Conservation (phyloP, 2,888 invertebrate genomes). For the Drepana falcataria region DNA sequence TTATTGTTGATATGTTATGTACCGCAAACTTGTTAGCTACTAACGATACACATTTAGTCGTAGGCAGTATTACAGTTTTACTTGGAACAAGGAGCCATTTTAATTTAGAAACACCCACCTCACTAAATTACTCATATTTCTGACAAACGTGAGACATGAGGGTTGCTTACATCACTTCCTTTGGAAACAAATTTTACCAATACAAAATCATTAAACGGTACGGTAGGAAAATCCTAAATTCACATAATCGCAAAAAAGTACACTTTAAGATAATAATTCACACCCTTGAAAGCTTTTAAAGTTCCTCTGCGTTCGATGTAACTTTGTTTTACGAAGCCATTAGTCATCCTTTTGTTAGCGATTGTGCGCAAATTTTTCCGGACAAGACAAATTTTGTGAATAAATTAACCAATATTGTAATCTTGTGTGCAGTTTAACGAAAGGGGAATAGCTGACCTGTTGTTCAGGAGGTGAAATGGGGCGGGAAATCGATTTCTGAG, state of each 20-base stretch:
- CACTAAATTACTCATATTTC: too few relatives aligned
- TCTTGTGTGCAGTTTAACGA: constrained; percentile 61
- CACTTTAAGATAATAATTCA: constrained; percentile 64
- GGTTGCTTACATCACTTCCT: too few relatives aligned
- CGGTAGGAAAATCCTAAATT: constrained; percentile 14
- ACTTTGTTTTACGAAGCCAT: constrained; percentile 73
- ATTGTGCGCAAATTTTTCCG: constrained; percentile 71
- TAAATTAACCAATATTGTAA: constrained; percentile 74
- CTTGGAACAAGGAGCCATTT: too few relatives aligned
- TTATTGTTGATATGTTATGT: too few relatives aligned
- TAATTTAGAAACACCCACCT: too few relatives aligned
- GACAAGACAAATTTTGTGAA: constrained; percentile 75
- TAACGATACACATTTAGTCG: too few relatives aligned
- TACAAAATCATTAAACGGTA: not conserved
- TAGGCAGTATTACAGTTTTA: too few relatives aligned
- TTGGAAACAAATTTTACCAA: not conserved
- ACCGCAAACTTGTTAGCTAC: too few relatives aligned
- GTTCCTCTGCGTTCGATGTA: constrained; percentile 59
- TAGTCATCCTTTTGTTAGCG: constrained; percentile 76
- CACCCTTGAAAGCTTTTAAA: constrained; percentile 64
- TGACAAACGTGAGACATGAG: too few relatives aligned
- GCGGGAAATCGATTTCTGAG: constrained; percentile 25
- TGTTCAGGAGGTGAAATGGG: constrained; percentile 26
- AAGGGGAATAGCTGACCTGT: constrained; percentile 30
- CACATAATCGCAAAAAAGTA: constrained; percentile 39